Evolutionary conservation across 2,797 vertebrate species (phyloP).

Genomic region (Enteromius thamalakanensis): DNA sequence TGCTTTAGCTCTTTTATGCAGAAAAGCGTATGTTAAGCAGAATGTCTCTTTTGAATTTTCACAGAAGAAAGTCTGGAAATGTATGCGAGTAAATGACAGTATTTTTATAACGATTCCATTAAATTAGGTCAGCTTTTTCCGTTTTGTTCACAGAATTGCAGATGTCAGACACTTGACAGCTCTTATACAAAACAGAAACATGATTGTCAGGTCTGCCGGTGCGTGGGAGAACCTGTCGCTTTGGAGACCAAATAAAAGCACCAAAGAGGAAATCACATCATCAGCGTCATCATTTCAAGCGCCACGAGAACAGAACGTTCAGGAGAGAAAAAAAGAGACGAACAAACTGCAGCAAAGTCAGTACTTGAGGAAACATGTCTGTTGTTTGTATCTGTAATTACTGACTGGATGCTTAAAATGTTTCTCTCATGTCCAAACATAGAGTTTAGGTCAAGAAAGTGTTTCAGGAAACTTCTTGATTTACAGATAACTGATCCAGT

Average conservation of each 20-base stretch:
- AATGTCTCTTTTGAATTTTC: neutral
- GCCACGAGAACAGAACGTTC: neutral
- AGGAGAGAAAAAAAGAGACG: neutral
- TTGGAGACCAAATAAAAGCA: conserved; percentile 20
- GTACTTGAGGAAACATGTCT: conserved; percentile 2
- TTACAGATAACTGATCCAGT: conserved; percentile 11
- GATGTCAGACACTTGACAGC: neutral
- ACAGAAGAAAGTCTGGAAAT: neutral
- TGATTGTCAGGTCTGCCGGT: neutral
- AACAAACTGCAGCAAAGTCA: neutral
- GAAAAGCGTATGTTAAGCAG: neutral
- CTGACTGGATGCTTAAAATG: conserved; percentile 1
- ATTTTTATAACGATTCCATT: neutral
- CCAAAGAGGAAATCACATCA: neutral
- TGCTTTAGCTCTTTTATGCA: neutral
- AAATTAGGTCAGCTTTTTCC: neutral
- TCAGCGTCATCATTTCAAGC: neutral
- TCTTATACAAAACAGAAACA: neutral
- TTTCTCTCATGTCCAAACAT: conserved; percentile 27
- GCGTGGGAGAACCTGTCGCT: conserved; percentile 14
- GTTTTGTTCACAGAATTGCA: neutral
- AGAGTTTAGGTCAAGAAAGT: neutral
- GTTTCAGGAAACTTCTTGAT: conserved; percentile 42
- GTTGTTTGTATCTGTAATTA: conserved; percentile 29
- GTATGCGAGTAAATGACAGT: neutral